Conservation (phyloP, 53 echinoderm and acorn worm genomes). For the Temnopleurus reevesii region DNA sequence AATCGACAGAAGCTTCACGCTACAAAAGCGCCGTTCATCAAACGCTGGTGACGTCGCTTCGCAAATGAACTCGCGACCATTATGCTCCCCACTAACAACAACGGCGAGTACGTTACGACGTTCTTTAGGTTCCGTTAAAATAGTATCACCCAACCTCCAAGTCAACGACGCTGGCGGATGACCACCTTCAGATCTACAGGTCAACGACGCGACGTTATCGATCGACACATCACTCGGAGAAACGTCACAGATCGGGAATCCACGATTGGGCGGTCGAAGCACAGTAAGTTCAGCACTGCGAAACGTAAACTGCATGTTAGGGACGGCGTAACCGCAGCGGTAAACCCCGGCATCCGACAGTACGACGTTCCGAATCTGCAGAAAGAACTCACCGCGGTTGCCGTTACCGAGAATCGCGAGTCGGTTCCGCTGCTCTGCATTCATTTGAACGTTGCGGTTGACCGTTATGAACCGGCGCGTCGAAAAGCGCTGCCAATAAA, state of each 20-base stretch:
- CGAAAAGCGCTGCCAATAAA: slow-evolving; percentile 67
- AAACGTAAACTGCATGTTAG: background rate
- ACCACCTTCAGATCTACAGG: slow-evolving; percentile 71
- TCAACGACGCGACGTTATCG: slow-evolving; percentile 53
- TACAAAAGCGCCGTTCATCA: slow-evolving; percentile 54
- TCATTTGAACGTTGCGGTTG: slow-evolving; percentile 5
- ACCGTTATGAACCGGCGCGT: slow-evolving; percentile 50
- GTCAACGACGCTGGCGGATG: slow-evolving; percentile 66
- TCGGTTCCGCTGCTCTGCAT: slow-evolving; percentile 45
- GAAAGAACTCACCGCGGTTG: slow-evolving; percentile 46
- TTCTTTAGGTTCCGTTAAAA: slow-evolving; percentile 19
- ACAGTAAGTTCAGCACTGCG: slow-evolving; percentile 47
- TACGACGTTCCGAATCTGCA: slow-evolving; percentile 56
- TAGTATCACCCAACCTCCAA: slow-evolving; percentile 47
- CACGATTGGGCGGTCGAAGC: slow-evolving; percentile 50
- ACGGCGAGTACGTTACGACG: slow-evolving; percentile 39
- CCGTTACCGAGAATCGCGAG: slow-evolving; percentile 48
- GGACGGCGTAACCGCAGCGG: slow-evolving; percentile 61
- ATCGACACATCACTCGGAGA: slow-evolving; percentile 37
- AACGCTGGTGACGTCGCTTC: slow-evolving; percentile 53
- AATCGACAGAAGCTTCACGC: slow-evolving; percentile 56
- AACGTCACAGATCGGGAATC: slow-evolving; percentile 65
- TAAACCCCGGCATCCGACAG: slow-evolving; percentile 65
- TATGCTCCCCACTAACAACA: slow-evolving; percentile 48
- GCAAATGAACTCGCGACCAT: slow-evolving; percentile 69